Evolutionary conservation across 2,888 invertebrate species (phyloP), one percentile per base, ranked within the genome.

Genomic region (Pollenia amentaria): DNA sequence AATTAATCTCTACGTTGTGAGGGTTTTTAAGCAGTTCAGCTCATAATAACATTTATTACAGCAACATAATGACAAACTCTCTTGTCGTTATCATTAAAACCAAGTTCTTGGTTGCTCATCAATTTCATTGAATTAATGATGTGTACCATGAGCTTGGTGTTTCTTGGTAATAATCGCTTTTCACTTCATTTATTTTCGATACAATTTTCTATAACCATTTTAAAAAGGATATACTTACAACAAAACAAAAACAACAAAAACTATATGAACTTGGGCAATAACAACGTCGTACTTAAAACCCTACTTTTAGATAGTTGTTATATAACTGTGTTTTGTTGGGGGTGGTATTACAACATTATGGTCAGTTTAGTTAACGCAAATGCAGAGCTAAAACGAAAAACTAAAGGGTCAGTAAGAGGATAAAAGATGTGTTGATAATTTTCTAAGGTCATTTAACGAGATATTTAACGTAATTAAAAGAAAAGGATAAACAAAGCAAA

Each of bases 91-190:
- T 88, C 87, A 84, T 87, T 85, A 84, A 77, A 80, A 86, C 80
- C 78, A 88, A 88, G 88, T 81, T 76, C 51, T 83, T 85, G 62
- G 73, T 51, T 75, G 76, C 60, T 85, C 87, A 88, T 88, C 85
- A 85, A 87, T 88, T 88, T 78, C 77, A 87, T 75, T 85, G 87
- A 88, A 86, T 89, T 88, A 88, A 89, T 89, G 89, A 89, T 89
- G 85, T 88, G 87, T 85, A 87, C 85, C 88, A 85, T 88, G 87
- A 87, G 87, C 86, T 86, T 86, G 86, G 76, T 87, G 84, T 85
- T 87, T 86, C 86, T 85, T 84, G 83, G 87, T 85, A 84, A 88
- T 88, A 89, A 89, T 88, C 88, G 85, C 88, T 88, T 88, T 88
- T 87, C 88, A 87, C 87, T 88, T 89, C 89, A 89, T 88, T 89